These are phyloP conservation scores for Tuta absoluta DNA, from an alignment of 2,888 invertebrate genomes.

Conservation along the genomic window DNA sequence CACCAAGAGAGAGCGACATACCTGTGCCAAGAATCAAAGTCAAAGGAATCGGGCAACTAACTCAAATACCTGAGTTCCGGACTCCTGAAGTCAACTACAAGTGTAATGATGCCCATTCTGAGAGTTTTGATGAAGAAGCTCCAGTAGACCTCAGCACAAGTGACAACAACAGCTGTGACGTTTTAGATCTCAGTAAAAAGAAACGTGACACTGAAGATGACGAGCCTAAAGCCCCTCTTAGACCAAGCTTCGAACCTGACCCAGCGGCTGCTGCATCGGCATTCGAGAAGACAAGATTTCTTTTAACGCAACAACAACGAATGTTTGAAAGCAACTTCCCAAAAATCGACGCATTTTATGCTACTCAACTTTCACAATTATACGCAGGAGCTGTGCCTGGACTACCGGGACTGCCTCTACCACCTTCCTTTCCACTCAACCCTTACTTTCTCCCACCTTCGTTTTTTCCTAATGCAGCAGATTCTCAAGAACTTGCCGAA, in stretches of 20 bases:
- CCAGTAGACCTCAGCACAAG: conserved; percentile 87
- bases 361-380: conserved; percentile 82
- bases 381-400: conserved; percentile 81
- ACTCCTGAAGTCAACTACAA: conserved; percentile 63
- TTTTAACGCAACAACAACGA: conserved; percentile 86
- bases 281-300: conserved; percentile 80
- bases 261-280: conserved; percentile 64
- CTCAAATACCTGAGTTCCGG: conserved; percentile 78
- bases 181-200: conserved; percentile 91
- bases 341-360: conserved; percentile 83
- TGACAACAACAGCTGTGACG: conserved; percentile 81
- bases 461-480: conserved; percentile 78
- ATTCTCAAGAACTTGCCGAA: conserved; percentile 83
- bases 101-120: conserved; percentile 57
- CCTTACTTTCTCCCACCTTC: conserved; percentile 84
- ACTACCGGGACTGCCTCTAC: conserved; percentile 76
- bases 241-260: conserved; percentile 72
- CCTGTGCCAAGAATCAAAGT: conserved; percentile 79
- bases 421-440: conserved; percentile 83
- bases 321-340: conserved; percentile 82
- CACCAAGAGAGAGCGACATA: conserved; percentile 67
- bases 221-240: conserved; percentile 63
- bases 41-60: conserved; percentile 83
- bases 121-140: conserved; percentile 74
- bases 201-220: conserved; percentile 70